Evolutionary conservation across 2,113 vertebrate genomes (phyloP).

Genomic region (Laterallus jamaicensis): DNA sequence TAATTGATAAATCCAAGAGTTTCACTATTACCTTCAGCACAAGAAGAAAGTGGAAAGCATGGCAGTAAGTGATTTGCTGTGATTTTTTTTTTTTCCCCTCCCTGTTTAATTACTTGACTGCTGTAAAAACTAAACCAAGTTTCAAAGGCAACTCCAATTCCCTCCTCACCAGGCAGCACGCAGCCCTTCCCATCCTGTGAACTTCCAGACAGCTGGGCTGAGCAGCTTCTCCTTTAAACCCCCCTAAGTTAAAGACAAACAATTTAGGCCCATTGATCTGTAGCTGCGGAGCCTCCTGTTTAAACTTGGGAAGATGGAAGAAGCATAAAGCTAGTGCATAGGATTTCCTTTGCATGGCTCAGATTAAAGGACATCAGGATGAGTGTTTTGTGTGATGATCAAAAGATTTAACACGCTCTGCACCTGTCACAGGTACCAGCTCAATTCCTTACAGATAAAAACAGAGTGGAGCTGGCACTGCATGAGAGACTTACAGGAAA

Average conservation of each 20-base stretch:
- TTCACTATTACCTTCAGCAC: not conserved
- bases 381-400: constrained; percentile 69
- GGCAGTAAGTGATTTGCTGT: not conserved
- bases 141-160: constrained; percentile 40
- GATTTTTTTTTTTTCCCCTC: not conserved
- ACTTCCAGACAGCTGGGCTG: constrained; percentile 53
- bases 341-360: constrained; percentile 61
- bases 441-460: constrained; percentile 60
- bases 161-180: not conserved
- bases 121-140: not conserved
- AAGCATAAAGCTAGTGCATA: constrained; percentile 17
- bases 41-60: not conserved
- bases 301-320: constrained; percentile 37
- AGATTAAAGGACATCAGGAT: constrained; percentile 70
- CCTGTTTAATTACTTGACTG: constrained; percentile 45
- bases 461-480: constrained; percentile 60
- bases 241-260: constrained; percentile 65
- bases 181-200: constrained; percentile 36
- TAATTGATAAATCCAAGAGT: not conserved
- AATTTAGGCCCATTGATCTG: constrained; percentile 71
- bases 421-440: constrained; percentile 70
- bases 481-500: constrained; percentile 53
- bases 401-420: constrained; percentile 64
- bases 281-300: constrained; percentile 51
- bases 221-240: constrained; percentile 61